Percentiles rank a stretch among this genome's conserved stretches.
Evolutionary conservation across 2,113 vertebrate genomes (phyloP).

Genomic region (Myrmophylax atrothorax): DNA sequence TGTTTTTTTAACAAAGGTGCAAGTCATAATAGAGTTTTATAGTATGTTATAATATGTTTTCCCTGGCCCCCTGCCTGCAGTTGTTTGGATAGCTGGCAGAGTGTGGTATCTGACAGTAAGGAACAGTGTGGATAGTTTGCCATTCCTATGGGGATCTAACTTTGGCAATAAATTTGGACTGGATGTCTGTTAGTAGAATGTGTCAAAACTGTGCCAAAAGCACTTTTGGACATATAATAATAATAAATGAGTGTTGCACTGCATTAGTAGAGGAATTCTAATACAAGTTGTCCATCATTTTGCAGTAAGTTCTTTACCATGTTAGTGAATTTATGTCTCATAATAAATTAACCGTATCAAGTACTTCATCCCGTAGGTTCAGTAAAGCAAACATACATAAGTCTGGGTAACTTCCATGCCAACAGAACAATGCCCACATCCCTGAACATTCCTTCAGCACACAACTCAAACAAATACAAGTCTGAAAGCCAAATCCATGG

Average conservation of each 20-base stretch:
- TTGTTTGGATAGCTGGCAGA: slow-evolving; percentile 60
- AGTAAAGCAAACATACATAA: slow-evolving; percentile 36
- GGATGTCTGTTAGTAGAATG: slow-evolving; percentile 43
- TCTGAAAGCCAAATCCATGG: not conserved
- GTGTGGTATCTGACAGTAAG: slow-evolving; percentile 14
- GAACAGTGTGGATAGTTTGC: slow-evolving; percentile 22
- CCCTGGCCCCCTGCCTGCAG: slow-evolving; percentile 39
- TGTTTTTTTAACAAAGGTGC: slow-evolving; percentile 44
- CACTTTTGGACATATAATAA: slow-evolving; percentile 59
- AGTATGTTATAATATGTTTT: slow-evolving; percentile 61
- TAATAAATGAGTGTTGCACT: slow-evolving; percentile 54
- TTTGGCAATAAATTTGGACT: slow-evolving; percentile 63
- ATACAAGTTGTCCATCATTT: slow-evolving; percentile 53
- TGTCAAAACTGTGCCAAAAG: slow-evolving; percentile 65
- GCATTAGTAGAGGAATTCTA: slow-evolving; percentile 54
- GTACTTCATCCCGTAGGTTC: slow-evolving; percentile 21
- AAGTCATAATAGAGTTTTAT: slow-evolving; percentile 55
- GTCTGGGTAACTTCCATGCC: not conserved
- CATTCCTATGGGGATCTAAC: slow-evolving; percentile 38
- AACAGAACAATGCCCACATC: slow-evolving; percentile 10
- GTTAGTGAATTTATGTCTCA: slow-evolving; percentile 38
- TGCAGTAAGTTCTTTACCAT: slow-evolving; percentile 52
- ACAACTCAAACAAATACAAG: not conserved
- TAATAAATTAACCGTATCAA: slow-evolving; percentile 52
- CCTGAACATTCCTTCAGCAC: not conserved